A percentile compares a stretch with the other conserved stretches of the same genome.
Conservation (phyloP, 2,113 vertebrate species). For the Vulpes ferrilata region DNA sequence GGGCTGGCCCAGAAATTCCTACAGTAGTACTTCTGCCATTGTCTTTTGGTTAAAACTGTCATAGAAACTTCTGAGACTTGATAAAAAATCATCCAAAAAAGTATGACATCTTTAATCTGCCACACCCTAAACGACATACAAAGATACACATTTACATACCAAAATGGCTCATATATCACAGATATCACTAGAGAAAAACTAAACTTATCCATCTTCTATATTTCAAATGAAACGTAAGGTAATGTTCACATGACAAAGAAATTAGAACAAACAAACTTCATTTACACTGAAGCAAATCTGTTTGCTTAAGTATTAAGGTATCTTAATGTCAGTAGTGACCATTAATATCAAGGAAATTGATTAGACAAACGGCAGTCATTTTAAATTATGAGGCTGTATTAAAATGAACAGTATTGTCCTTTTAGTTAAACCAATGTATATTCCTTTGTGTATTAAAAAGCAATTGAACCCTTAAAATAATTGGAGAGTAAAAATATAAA, state of each 20-base stretch:
- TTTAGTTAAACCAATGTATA: constrained; percentile 38
- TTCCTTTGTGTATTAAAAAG: neutral
- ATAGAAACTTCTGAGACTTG: neutral
- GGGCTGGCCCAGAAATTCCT: neutral
- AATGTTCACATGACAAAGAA: constrained; percentile 9
- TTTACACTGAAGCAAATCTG: neutral
- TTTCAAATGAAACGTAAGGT: neutral
- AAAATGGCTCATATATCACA: neutral
- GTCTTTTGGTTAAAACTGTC: neutral
- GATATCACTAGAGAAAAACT: neutral
- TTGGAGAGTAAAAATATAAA: neutral
- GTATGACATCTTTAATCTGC: neutral
- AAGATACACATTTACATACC: neutral
- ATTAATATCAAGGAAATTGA: constrained; percentile 16
- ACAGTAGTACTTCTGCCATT: neutral
- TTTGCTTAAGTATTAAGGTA: neutral
- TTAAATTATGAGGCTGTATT: constrained; percentile 5
- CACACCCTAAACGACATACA: neutral
- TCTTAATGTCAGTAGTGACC: neutral
- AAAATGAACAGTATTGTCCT: neutral
- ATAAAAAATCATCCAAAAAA: neutral
- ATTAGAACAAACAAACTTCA: neutral
- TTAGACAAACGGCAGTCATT: neutral
- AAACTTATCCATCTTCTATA: neutral
- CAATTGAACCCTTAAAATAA: constrained; percentile 9